Evolutionary conservation across 2,113 vertebrate species (phyloP).

Genomic region (Lophotis ruficrista): DNA sequence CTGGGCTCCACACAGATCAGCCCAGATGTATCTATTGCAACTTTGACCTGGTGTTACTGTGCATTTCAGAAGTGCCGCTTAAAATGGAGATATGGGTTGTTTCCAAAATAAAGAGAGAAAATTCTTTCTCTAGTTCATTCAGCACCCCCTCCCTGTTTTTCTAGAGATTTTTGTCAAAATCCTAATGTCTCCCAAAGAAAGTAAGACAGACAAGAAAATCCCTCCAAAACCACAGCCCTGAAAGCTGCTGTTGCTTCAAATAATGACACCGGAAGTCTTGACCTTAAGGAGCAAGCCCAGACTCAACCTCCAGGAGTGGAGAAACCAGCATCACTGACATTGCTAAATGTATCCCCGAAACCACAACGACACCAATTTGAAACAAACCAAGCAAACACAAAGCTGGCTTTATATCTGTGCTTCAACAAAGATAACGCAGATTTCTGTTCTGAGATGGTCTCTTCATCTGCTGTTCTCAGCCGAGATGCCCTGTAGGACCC

Average conservation of each 20-base stretch:
- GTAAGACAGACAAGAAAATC: background rate
- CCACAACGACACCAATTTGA: accelerated
- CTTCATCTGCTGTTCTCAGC: background rate
- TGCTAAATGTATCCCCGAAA: background rate
- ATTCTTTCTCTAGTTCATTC: background rate
- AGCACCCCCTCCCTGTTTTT: background rate
- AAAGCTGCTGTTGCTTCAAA: background rate
- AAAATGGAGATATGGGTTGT: background rate
- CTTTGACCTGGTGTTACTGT: background rate
- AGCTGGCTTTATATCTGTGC: background rate
- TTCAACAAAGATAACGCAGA: background rate
- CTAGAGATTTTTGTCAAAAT: background rate
- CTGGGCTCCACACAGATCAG: background rate
- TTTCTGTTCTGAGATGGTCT: background rate
- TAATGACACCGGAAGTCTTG: background rate
- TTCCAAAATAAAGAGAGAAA: background rate
- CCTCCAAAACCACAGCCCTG: background rate
- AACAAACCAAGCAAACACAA: background rate
- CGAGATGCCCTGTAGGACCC: background rate
- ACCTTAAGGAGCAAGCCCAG: background rate
- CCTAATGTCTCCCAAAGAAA: background rate
- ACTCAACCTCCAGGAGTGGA: background rate
- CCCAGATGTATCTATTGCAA: background rate
- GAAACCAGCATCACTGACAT: background rate
- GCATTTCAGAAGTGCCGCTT: background rate